Percentiles rank a stretch among this genome's conserved stretches.
These are phyloP conservation scores for Tor tambroides DNA, from an alignment of 2,113 vertebrate genomes.

Conservation along the genomic window DNA sequence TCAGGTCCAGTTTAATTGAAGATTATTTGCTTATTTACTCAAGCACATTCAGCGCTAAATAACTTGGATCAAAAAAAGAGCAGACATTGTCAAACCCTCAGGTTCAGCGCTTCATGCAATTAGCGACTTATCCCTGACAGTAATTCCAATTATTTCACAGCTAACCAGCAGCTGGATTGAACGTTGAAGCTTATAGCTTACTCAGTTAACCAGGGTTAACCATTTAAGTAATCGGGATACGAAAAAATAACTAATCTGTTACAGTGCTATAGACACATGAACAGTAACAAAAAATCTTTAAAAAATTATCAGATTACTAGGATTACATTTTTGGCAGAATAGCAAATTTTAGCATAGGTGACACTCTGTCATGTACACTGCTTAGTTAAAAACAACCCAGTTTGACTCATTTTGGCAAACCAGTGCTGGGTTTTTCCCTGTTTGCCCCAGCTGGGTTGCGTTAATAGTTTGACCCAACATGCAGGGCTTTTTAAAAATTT, in stretches of 20 bases:
- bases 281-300: no score
- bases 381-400: no score
- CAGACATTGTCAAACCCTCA: conserved; percentile 68
- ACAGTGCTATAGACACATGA: neutral
- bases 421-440: no score
- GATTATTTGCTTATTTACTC: conserved; percentile 82
- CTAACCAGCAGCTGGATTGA: neutral
- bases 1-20: conserved; percentile 76
- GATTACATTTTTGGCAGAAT: no score
- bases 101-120: conserved; percentile 70
- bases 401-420: no score
- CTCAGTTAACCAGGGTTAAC: neutral
- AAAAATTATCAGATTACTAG: no score
- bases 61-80: conserved; percentile 71
- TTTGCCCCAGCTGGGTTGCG: no score
- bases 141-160: conserved; percentile 12
- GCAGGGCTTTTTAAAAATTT: no score
- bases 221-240: neutral
- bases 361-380: no score
- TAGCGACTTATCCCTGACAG: conserved; percentile 66
- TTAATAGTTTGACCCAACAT: no score
- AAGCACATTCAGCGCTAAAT: conserved; percentile 75
- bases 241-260: neutral
- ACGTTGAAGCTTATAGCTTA: neutral
- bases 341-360: no score